Evolutionary conservation across 2,113 vertebrate genomes (phyloP).

Genomic region (Poecilia latipinna): DNA sequence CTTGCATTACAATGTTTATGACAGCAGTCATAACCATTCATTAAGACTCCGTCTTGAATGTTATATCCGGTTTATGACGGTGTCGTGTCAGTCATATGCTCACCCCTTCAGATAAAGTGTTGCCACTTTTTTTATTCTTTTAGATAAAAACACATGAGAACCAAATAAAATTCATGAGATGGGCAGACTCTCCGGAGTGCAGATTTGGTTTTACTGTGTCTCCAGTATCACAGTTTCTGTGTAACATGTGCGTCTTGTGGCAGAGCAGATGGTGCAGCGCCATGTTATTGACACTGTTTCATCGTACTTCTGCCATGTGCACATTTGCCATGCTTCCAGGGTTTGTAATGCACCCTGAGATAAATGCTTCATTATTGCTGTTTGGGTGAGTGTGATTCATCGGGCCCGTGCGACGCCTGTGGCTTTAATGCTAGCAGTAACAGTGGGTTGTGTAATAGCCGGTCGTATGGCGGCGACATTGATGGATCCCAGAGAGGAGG

Average conservation of each 20-base stretch:
- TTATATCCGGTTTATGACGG: too few species aligned
- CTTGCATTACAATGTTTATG: too few species aligned
- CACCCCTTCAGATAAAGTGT: too few species aligned
- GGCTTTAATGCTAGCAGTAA: slow-evolving; percentile 47
- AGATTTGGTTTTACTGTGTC: slow-evolving; percentile 18
- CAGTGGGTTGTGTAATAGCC: slow-evolving; percentile 44
- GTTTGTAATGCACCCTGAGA: slow-evolving; percentile 66
- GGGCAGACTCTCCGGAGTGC: slow-evolving; percentile 6
- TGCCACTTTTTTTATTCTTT: too few species aligned
- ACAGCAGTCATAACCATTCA: too few species aligned
- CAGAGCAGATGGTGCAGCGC: slow-evolving; percentile 61
- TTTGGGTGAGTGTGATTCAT: slow-evolving; percentile 64
- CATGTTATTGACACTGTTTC: slow-evolving; percentile 63
- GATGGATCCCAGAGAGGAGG: slow-evolving; percentile 59
- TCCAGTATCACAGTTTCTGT: slow-evolving; percentile 16
- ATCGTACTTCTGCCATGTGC: slow-evolving; percentile 44
- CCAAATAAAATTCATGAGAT: neutral
- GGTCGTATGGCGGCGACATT: slow-evolving; percentile 39
- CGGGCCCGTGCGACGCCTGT: slow-evolving; percentile 38
- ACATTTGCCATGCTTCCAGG: slow-evolving; percentile 54
- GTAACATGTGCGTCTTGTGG: slow-evolving; percentile 45
- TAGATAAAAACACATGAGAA: neutral
- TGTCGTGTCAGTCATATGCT: too few species aligned
- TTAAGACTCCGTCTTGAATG: too few species aligned
- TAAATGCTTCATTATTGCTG: slow-evolving; percentile 68